Evolutionary conservation across 2,888 invertebrate species (phyloP).

Genomic region (Notodonta ziczac): DNA sequence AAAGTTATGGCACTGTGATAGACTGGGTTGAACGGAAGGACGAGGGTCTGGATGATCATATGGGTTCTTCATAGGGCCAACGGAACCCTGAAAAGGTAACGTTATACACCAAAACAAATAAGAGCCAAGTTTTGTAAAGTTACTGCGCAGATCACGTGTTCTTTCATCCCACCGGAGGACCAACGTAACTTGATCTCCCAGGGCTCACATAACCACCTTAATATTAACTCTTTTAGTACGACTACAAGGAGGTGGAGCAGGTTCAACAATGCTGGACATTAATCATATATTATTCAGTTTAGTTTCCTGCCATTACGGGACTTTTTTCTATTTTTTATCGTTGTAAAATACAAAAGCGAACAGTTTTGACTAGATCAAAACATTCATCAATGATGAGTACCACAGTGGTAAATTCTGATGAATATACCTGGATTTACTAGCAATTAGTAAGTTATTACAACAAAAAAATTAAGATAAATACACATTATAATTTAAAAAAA

Average conservation of each 20-base stretch:
- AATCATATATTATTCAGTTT: conserved; percentile 5
- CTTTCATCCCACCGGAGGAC: neutral
- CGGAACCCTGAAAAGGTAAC: neutral
- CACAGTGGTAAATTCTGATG: neutral
- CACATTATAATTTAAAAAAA: too few species aligned
- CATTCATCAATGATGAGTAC: neutral
- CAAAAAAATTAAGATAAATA: too few species aligned
- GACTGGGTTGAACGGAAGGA: too few species aligned
- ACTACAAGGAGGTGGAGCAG: neutral
- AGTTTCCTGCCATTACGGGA: neutral
- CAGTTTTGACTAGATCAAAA: too few species aligned
- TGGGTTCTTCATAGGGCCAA: too few species aligned
- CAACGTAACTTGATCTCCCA: conserved; percentile 3
- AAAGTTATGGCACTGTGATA: too few species aligned
- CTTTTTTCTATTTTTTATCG: neutral
- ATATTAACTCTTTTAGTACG: neutral
- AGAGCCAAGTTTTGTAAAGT: conserved; percentile 5
- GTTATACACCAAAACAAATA: neutral
- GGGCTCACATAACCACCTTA: neutral
- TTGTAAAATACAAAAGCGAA: neutral
- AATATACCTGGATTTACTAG: too few species aligned
- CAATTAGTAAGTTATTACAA: too few species aligned
- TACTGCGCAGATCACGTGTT: conserved; percentile 1
- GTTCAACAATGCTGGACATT: neutral
- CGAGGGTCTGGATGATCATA: too few species aligned